Conservation (phyloP, 1,140 invertebrate species). For the Leptonema lineaticorne region DNA sequence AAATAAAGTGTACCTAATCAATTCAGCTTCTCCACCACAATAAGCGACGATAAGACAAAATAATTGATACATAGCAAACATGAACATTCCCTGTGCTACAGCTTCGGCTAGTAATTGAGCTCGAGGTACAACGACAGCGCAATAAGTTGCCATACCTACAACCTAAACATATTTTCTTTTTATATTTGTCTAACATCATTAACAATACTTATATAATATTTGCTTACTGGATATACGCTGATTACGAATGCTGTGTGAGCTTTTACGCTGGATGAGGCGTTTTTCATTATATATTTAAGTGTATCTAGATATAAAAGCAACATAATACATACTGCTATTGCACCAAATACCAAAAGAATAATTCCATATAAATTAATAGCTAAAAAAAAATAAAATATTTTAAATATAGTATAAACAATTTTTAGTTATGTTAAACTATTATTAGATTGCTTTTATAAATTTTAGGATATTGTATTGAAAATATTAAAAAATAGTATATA, state of each 20-base stretch:
- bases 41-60: constrained; percentile 62
- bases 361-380: constrained; percentile 59
- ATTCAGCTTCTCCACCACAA: constrained; percentile 59
- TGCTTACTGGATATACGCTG: constrained; percentile 64
- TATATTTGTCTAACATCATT: constrained; percentile 10
- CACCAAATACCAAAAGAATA: constrained; percentile 55
- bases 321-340: constrained; percentile 51
- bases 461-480: too few species aligned
- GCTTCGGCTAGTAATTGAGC: constrained; percentile 63
- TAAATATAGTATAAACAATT: too few species aligned
- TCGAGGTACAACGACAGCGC: constrained; percentile 60
- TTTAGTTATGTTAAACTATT: too few species aligned
- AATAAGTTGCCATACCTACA: constrained; percentile 57
- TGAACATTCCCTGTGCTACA: constrained; percentile 61
- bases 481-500: too few species aligned
- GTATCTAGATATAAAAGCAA: constrained; percentile 57
- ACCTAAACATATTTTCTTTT: constrained; percentile 49
- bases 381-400: constrained; percentile 41
- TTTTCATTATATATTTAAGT: constrained; percentile 54
- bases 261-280: constrained; percentile 55
- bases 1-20: constrained; percentile 51
- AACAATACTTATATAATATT: constrained; percentile 12
- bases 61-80: constrained; percentile 63
- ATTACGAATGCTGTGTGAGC: constrained; percentile 58
- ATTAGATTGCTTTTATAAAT: not conserved